phyloP scores from a whole-genome alignment of 2,113 vertebrate species.

The Chitala chitala region DNA sequence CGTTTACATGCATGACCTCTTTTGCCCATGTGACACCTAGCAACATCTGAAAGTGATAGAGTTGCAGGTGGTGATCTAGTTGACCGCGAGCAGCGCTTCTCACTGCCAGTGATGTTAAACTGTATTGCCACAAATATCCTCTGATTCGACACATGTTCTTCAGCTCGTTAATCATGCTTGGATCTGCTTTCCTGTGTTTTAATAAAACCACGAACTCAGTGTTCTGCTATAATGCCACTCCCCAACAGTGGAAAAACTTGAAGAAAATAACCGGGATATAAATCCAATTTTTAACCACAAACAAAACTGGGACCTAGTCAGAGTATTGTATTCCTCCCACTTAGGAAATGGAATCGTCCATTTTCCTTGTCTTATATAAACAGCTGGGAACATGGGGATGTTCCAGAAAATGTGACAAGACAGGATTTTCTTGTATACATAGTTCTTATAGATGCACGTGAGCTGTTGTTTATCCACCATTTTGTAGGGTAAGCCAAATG shows the following conservation, averaged over 20 bases:
- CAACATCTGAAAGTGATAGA: no score
- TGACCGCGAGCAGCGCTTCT: neutral
- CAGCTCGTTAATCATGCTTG: slow-evolving; percentile 35
- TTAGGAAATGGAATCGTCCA: slow-evolving; percentile 39
- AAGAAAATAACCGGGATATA: slow-evolving; percentile 31
- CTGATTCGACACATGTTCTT: slow-evolving; percentile 34
- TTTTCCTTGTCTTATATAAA: slow-evolving; percentile 38
- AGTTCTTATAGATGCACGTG: no score
- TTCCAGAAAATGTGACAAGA: slow-evolving; percentile 32
- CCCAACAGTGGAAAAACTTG: slow-evolving; percentile 34
- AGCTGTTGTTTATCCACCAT: no score
- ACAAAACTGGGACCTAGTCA: slow-evolving; percentile 38
- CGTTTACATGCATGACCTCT: neutral
- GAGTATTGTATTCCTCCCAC: slow-evolving; percentile 31
- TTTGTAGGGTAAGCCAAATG: no score
- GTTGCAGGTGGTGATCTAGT: neutral
- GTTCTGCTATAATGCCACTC: neutral
- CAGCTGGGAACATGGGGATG: slow-evolving; percentile 28
- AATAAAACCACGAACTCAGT: slow-evolving; percentile 38
- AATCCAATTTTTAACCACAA: slow-evolving; percentile 38
- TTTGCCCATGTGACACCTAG: neutral
- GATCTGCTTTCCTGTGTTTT: slow-evolving; percentile 34
- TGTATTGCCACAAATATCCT: slow-evolving; percentile 23
- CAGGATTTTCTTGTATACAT: slow-evolving; percentile 26
- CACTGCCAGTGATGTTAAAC: slow-evolving; percentile 22